Evolutionary conservation across 2,797 vertebrate genomes (phyloP).

Genomic region (Tapera naevia): DNA sequence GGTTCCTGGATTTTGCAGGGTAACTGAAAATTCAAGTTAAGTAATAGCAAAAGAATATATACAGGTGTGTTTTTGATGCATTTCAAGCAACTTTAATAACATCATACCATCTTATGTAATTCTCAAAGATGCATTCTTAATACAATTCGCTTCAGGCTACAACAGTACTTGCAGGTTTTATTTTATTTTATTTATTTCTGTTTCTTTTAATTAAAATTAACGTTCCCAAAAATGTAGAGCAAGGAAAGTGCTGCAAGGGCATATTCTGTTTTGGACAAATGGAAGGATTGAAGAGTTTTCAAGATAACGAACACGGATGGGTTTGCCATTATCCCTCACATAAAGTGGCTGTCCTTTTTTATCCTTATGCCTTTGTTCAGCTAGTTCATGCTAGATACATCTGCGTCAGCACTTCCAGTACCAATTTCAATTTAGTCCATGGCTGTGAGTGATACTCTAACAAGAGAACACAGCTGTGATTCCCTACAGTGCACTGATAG

Average conservation of each 20-base stretch:
- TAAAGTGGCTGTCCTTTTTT: too few species aligned
- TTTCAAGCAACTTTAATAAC: background rate
- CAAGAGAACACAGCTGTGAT: background rate
- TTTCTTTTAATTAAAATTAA: background rate
- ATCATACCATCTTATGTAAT: background rate
- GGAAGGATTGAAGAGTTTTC: background rate
- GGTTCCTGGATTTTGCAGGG: background rate
- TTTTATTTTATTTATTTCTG: too few species aligned
- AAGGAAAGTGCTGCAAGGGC: background rate
- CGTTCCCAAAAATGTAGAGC: background rate
- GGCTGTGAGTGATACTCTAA: background rate
- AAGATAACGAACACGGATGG: background rate
- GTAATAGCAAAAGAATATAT: background rate
- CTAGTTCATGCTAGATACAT: background rate
- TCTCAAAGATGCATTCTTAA: background rate
- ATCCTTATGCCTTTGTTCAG: background rate
- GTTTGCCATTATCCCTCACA: background rate
- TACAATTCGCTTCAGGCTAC: background rate
- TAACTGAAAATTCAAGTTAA: background rate
- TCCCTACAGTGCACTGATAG: conserved; percentile 1
- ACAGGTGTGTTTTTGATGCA: accelerated
- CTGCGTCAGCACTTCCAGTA: conserved; percentile 6
- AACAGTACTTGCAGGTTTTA: background rate
- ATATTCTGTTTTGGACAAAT: background rate
- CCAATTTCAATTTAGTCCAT: conserved; percentile 2